Conservation (phyloP, 2,888 invertebrate species). For the Nesidiocoris tenuis region DNA sequence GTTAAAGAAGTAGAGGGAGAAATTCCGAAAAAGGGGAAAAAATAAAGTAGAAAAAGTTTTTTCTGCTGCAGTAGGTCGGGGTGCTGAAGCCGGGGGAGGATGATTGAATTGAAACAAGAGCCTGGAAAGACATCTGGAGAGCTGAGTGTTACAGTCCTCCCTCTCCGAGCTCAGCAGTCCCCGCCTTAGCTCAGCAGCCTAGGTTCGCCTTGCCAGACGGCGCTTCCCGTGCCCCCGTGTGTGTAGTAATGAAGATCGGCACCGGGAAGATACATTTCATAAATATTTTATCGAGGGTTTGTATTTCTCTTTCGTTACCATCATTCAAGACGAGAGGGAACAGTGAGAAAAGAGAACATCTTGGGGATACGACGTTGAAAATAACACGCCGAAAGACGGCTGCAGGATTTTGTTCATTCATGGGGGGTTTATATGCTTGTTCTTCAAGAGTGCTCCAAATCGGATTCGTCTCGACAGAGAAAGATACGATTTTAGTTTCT, state of each 20-base stretch:
- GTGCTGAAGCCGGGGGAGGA: not conserved
- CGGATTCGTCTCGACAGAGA: not conserved
- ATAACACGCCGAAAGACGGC: not conserved
- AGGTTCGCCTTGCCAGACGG: not conserved
- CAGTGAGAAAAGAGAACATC: not conserved
- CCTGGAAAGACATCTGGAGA: conserved; percentile 13
- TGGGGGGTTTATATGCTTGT: not conserved
- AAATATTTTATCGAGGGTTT: conserved; percentile 41
- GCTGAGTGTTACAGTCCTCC: conserved; percentile 14
- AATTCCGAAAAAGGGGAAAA: conserved; percentile 4
- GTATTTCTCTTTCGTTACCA: conserved; percentile 5
- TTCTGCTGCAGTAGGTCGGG: not conserved
- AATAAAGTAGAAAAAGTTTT: not conserved
- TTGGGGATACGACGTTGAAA: not conserved
- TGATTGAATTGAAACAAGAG: conserved; percentile 42
- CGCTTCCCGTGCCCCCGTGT: not conserved
- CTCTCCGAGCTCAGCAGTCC: not conserved
- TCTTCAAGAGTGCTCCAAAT: not conserved
- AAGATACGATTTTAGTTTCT: too few species aligned
- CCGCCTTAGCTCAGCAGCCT: not conserved
- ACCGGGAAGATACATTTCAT: conserved; percentile 38
- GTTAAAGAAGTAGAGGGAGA: conserved; percentile 34
- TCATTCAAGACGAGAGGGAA: not conserved
- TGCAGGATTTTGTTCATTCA: not conserved
- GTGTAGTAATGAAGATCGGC: conserved; percentile 34